phyloP scores from a whole-genome alignment of 2,113 vertebrate genomes.

The Paradoxurus hermaphroditus region DNA sequence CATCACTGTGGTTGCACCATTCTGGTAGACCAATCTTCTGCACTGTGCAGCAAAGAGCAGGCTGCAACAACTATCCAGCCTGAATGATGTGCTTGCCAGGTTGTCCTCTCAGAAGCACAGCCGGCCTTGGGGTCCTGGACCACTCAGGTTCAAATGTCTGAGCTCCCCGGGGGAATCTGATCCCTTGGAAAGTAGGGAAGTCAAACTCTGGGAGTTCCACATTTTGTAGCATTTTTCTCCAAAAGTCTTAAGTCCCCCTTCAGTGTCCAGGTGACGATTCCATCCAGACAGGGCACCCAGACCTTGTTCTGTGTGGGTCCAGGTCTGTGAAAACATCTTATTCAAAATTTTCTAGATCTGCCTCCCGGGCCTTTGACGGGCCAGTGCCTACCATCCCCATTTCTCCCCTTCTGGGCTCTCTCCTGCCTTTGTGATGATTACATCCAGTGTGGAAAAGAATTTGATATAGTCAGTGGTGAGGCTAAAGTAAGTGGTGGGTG shows the following conservation, averaged over 20 bases:
- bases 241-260: background rate
- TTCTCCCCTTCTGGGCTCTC: background rate
- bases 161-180: background rate
- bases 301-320: background rate
- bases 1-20: background rate
- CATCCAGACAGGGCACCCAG: background rate
- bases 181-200: rapidly evolving
- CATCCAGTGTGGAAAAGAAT: background rate
- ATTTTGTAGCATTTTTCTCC: background rate
- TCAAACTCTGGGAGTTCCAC: background rate
- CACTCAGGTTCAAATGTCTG: background rate
- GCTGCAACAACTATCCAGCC: background rate
- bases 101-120: background rate
- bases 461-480: background rate
- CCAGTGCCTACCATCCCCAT: background rate
- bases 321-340: background rate
- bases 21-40: background rate
- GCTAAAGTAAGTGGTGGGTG: background rate
- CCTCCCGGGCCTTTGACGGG: rapidly evolving
- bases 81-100: background rate
- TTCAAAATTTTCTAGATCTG: background rate
- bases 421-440: background rate
- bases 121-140: background rate
- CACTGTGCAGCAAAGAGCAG: background rate
- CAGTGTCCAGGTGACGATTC: background rate